Percentiles rank a stretch among this genome's conserved stretches.
Evolutionary conservation across 1,140 invertebrate genomes (phyloP).

Genomic region (Brachystomella parvula): DNA sequence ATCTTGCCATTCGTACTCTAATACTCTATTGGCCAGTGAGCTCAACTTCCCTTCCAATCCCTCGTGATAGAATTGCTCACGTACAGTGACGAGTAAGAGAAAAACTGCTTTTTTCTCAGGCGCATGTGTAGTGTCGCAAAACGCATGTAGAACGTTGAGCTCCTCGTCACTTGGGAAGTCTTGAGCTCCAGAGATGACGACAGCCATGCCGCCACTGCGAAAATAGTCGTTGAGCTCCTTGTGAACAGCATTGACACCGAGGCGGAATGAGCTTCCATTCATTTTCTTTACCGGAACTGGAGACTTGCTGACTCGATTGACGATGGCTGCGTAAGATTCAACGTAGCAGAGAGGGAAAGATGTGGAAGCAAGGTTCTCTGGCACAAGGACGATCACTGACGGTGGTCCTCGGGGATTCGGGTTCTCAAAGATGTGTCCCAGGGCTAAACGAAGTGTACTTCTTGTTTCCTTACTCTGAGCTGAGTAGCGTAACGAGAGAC

Average conservation of each 20-base stretch:
- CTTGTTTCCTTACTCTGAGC: too few species aligned
- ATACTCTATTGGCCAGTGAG: not conserved
- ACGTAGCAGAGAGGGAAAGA: conserved; percentile 9
- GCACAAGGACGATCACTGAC: conserved; percentile 3
- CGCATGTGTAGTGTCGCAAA: conserved; percentile 20
- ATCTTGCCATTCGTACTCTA: conserved; percentile 7
- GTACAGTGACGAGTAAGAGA: conserved; percentile 13
- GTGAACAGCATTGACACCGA: not conserved
- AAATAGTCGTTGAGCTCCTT: conserved; percentile 14
- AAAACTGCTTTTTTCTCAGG: conserved; percentile 14
- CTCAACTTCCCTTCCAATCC: not conserved
- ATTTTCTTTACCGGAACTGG: conserved; percentile 1
- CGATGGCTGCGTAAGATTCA: not conserved
- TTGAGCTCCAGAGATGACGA: conserved; percentile 7
- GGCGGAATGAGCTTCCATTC: not conserved
- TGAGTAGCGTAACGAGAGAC: too few species aligned
- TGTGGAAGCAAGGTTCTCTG: not conserved
- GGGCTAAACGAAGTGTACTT: not conserved
- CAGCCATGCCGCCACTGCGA: conserved; percentile 5
- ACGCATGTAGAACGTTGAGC: conserved; percentile 17
- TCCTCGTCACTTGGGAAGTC: conserved; percentile 1
- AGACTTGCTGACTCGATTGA: not conserved
- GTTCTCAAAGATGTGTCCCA: not conserved
- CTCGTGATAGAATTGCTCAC: conserved; percentile 4
- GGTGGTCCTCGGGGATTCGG: conserved; percentile 9